Conservation (phyloP, 2,797 vertebrate genomes). For the Propithecus perrieri region DNA sequence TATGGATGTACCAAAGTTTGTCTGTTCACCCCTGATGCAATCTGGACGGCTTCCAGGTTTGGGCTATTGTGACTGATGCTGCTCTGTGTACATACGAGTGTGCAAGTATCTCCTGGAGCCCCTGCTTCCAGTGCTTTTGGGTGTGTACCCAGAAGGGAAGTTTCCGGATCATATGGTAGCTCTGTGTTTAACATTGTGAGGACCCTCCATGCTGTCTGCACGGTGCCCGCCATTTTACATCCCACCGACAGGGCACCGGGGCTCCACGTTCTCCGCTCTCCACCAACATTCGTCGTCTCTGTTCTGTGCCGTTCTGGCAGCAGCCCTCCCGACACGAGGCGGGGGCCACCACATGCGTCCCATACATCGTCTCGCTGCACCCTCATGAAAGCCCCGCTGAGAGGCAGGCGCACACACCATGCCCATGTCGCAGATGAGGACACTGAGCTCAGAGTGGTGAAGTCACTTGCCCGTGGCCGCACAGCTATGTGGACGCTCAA, state of each 20-base stretch:
- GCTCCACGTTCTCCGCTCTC: fast-evolving
- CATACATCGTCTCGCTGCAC: neutral
- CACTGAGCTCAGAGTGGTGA: neutral
- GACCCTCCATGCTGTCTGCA: fast-evolving
- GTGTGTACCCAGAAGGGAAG: neutral
- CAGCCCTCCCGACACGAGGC: neutral
- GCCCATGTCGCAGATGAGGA: neutral
- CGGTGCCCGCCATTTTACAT: fast-evolving
- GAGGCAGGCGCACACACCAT: fast-evolving
- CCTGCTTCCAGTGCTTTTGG: neutral
- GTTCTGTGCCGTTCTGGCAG: neutral
- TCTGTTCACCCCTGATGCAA: neutral
- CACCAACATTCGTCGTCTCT: neutral
- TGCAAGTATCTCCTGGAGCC: neutral
- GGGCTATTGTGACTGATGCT: fast-evolving
- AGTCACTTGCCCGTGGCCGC: neutral
- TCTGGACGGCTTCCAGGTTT: neutral
- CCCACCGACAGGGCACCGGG: fast-evolving
- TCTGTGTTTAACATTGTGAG: neutral
- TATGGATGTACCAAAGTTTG: fast-evolving
- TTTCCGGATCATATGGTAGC: fast-evolving
- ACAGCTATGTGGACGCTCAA: neutral
- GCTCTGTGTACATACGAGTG: fast-evolving
- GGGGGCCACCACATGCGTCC: neutral
- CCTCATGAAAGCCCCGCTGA: neutral